phyloP scores from a whole-genome alignment of 30 jellyfish, hydroid and myxozoan species.

The Sanderia malayensis region DNA sequence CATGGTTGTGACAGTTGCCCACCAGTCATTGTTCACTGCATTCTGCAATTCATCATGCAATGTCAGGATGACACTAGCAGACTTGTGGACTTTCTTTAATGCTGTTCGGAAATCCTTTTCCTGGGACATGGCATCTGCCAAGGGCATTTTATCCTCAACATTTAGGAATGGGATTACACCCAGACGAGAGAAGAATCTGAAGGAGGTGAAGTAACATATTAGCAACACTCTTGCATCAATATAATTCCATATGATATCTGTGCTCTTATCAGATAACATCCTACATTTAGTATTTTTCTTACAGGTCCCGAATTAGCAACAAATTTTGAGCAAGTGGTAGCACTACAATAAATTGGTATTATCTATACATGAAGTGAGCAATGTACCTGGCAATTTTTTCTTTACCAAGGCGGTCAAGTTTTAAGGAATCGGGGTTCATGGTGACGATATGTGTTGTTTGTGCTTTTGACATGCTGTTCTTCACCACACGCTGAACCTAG shows the following conservation, averaged over 20 bases:
- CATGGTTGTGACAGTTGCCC: neutral
- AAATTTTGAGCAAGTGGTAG: too few relatives aligned
- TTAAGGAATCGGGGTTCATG: neutral
- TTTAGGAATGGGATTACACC: neutral
- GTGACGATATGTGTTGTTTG: neutral
- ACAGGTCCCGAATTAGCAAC: too few relatives aligned
- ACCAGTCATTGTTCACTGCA: neutral
- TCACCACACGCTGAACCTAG: neutral
- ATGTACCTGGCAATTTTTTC: neutral
- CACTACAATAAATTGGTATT: too few relatives aligned
- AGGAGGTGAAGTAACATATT: too few relatives aligned
- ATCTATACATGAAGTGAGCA: too few relatives aligned
- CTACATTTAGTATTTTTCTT: too few relatives aligned
- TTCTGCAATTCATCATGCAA: neutral
- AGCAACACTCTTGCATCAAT: too few relatives aligned
- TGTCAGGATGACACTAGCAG: neutral
- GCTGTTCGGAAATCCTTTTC: neutral
- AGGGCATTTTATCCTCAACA: neutral
- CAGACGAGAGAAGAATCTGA: neutral
- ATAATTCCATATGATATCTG: too few relatives aligned
- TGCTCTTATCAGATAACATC: too few relatives aligned
- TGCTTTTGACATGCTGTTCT: neutral
- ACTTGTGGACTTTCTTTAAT: neutral
- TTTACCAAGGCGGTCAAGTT: neutral
- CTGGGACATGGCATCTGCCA: neutral